These are phyloP conservation scores for Eptatretus burgeri DNA, from an alignment of 2,113 vertebrate species.

Conservation along the genomic window DNA sequence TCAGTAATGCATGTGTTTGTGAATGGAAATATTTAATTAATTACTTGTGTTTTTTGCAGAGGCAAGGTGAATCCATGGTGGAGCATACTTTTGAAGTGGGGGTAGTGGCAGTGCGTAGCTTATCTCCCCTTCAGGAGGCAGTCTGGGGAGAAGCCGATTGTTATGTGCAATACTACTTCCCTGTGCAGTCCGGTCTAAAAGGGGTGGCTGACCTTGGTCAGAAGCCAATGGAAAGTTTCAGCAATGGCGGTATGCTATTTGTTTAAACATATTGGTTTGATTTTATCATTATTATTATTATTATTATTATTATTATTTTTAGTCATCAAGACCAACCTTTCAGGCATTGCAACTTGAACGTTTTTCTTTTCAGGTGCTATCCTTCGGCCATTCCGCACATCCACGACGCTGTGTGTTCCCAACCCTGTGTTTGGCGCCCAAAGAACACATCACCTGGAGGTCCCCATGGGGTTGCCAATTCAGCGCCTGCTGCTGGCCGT, in stretches of 20 bases:
- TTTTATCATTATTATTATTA: too few species aligned
- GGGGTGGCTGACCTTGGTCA: neutral
- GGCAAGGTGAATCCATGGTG: slow-evolving; percentile 14
- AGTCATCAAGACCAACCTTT: too few species aligned
- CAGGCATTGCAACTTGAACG: neutral
- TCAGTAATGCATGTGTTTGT: neutral
- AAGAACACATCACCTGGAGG: slow-evolving; percentile 36
- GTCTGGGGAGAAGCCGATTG: slow-evolving; percentile 94
- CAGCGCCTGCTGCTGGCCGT: slow-evolving; percentile 44
- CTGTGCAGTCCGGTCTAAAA: slow-evolving; percentile 21
- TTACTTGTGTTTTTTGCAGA: neutral
- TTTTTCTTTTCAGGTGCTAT: slow-evolving; percentile 21
- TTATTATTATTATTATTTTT: too few species aligned
- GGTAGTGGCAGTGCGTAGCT: slow-evolving; percentile 35
- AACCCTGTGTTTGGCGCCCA: slow-evolving; percentile 45
- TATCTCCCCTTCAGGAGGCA: slow-evolving; percentile 46
- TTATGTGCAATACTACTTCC: slow-evolving; percentile 63
- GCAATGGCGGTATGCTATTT: too few species aligned
- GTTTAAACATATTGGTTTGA: too few species aligned
- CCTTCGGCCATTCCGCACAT: slow-evolving; percentile 36
- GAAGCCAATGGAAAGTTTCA: too few species aligned
- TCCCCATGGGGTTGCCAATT: slow-evolving; percentile 38
- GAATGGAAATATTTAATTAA: neutral
- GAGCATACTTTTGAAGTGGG: slow-evolving; percentile 56
- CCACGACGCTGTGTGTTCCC: slow-evolving; percentile 47